These are phyloP conservation scores for Siphlonurus alternatus DNA, from an alignment of 2,888 invertebrate species.

Conservation along the genomic window DNA sequence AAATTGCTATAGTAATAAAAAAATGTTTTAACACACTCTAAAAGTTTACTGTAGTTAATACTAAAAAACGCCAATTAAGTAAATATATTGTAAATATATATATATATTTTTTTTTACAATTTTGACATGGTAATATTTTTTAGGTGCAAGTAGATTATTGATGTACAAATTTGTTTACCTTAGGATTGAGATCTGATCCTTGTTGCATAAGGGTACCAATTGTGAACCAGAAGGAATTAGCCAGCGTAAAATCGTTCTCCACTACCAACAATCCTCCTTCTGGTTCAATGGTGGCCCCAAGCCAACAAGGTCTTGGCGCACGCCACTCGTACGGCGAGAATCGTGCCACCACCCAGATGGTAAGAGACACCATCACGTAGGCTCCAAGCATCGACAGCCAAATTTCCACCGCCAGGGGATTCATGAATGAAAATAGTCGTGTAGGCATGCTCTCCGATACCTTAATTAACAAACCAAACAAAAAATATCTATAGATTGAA, in stretches of 20 bases:
- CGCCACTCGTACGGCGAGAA: constrained; percentile 40
- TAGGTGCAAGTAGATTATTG: too few species aligned
- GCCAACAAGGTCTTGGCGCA: constrained; percentile 19
- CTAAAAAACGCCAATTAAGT: too few species aligned
- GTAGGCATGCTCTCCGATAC: constrained; percentile 29
- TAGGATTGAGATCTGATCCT: constrained; percentile 33
- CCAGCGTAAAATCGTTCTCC: constrained; percentile 39
- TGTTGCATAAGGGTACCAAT: constrained; percentile 41
- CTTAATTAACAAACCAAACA: constrained; percentile 15
- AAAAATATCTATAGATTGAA: too few species aligned
- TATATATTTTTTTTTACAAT: too few species aligned
- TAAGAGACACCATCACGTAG: constrained; percentile 34
- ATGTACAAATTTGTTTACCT: constrained; percentile 16
- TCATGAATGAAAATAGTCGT: constrained; percentile 37
- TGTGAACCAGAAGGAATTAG: constrained; percentile 40
- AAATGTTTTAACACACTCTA: too few species aligned
- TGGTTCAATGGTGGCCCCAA: constrained; percentile 4
- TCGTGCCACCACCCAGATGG: constrained; percentile 38
- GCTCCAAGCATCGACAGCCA: constrained; percentile 37
- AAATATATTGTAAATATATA: too few species aligned
- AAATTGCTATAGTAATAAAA: too few species aligned
- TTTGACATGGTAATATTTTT: too few species aligned
- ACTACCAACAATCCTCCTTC: constrained; percentile 22
- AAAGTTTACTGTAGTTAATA: too few species aligned
- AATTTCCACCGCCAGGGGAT: constrained; percentile 37